Conservation (phyloP, 2,113 vertebrate genomes). For the Clinocottus analis region DNA sequence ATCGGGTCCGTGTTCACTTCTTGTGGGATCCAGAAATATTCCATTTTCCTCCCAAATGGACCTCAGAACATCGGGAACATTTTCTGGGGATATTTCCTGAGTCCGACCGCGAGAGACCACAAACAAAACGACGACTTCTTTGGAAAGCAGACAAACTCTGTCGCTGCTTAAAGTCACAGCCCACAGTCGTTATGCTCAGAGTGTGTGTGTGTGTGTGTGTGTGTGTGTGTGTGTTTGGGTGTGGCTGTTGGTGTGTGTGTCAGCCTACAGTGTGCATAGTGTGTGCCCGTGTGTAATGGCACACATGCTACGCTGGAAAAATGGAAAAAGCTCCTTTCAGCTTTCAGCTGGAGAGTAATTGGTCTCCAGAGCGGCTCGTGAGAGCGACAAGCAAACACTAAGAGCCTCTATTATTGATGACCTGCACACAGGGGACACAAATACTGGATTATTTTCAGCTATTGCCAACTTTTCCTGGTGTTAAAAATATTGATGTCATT, state of each 20-base stretch:
- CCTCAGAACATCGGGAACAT: constrained; percentile 65
- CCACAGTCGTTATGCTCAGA: not conserved
- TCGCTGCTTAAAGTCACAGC: constrained; percentile 38
- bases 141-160: constrained; percentile 59
- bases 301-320: constrained; percentile 48
- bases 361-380: constrained; percentile 68
- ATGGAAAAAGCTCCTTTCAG: constrained; percentile 59
- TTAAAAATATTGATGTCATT: constrained; percentile 33
- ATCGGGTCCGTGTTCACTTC: constrained; percentile 64
- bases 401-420: constrained; percentile 62
- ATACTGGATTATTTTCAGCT: constrained; percentile 21
- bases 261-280: constrained; percentile 29
- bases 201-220: constrained; percentile 8
- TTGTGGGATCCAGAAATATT: constrained; percentile 68
- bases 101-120: constrained; percentile 60
- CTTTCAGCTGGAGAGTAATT: constrained; percentile 75
- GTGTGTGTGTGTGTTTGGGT: constrained; percentile 11
- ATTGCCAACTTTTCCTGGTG: constrained; percentile 33
- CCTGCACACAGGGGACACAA: constrained; percentile 45
- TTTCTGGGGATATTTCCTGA: constrained; percentile 61
- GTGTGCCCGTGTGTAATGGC: constrained; percentile 22
- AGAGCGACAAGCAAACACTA: constrained; percentile 52
- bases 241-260: constrained; percentile 22
- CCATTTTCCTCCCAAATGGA: constrained; percentile 67
- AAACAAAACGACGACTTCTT: constrained; percentile 64